Percentiles rank a stretch among this genome's conserved stretches.
phyloP scores from a whole-genome alignment of 1,140 invertebrate species.

The Tetramorium parvispinum region DNA sequence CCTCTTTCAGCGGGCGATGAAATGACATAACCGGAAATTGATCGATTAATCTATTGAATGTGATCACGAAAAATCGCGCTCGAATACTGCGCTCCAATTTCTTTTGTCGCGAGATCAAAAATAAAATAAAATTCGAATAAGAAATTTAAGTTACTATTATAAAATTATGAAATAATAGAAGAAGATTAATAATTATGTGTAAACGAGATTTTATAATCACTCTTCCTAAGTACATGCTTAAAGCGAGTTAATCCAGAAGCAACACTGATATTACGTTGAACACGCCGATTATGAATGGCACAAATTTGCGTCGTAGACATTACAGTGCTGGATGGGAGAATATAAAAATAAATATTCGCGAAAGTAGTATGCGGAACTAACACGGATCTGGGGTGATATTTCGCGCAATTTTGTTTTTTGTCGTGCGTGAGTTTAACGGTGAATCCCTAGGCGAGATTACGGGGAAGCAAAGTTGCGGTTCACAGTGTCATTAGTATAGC shows the following conservation, averaged over 20 bases:
- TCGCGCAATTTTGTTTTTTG: slow-evolving; percentile 54
- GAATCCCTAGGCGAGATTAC: slow-evolving; percentile 63
- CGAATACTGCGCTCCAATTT: neutral
- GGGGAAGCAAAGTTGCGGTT: slow-evolving; percentile 43
- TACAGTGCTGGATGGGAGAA: neutral
- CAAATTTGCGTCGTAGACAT: neutral
- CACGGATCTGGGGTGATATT: neutral
- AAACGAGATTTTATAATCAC: neutral
- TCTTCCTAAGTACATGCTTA: neutral
- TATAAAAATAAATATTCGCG: neutral
- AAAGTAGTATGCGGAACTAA: neutral
- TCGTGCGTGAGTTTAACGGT: slow-evolving; percentile 66
- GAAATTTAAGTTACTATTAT: neutral
- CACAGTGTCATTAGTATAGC: slow-evolving; percentile 48
- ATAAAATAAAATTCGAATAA: neutral
- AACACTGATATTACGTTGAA: neutral
- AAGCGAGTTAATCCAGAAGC: neutral
- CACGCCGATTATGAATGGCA: neutral
- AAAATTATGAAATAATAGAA: neutral
- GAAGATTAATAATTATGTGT: neutral
- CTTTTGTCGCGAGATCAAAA: neutral
- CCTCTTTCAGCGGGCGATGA: too few relatives aligned
- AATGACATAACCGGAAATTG: slow-evolving; percentile 14
- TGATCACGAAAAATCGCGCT: neutral
- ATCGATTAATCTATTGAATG: neutral